These are phyloP conservation scores for Cheilosia grossa DNA, from an alignment of 2,888 invertebrate species.

Conservation along the genomic window DNA sequence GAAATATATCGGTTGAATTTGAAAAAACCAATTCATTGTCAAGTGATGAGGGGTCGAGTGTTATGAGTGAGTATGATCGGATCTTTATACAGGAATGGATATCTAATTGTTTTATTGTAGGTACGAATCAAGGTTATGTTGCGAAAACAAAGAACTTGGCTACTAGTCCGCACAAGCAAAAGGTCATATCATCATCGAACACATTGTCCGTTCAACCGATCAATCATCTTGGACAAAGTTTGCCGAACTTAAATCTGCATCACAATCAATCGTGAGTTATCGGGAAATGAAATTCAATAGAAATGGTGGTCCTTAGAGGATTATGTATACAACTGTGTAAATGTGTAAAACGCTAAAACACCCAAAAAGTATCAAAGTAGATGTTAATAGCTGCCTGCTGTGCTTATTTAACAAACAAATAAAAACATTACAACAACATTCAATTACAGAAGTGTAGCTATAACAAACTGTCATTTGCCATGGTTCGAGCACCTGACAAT, in stretches of 20 bases:
- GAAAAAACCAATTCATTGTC: conserved; percentile 87
- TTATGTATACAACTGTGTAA: conserved; percentile 47
- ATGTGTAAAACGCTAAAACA: conserved; percentile 35
- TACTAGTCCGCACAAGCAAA: conserved; percentile 82
- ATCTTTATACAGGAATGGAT: neutral
- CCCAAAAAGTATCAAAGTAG: conserved; percentile 20
- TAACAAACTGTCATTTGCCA: no score
- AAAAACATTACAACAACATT: conserved; percentile 2
- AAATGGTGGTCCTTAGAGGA: conserved; percentile 50
- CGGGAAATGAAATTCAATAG: conserved; percentile 7
- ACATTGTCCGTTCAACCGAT: conserved; percentile 90
- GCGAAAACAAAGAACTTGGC: conserved; percentile 74
- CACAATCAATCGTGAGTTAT: conserved; percentile 81
- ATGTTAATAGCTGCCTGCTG: conserved; percentile 36
- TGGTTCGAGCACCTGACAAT: no score
- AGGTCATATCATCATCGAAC: conserved; percentile 86
- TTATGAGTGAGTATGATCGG: conserved; percentile 76
- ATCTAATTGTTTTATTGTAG: conserved; percentile 38
- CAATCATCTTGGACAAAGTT: conserved; percentile 89
- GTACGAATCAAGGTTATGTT: conserved; percentile 67
- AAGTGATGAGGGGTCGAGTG: conserved; percentile 85
- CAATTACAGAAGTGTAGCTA: no score
- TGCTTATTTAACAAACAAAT: conserved; percentile 45
- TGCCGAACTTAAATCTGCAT: conserved; percentile 88
- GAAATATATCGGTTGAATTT: conserved; percentile 86